Evolutionary conservation across 2,888 invertebrate species (phyloP), one percentile per base, ranked within the genome.

Genomic region (Panzeria rudis): DNA sequence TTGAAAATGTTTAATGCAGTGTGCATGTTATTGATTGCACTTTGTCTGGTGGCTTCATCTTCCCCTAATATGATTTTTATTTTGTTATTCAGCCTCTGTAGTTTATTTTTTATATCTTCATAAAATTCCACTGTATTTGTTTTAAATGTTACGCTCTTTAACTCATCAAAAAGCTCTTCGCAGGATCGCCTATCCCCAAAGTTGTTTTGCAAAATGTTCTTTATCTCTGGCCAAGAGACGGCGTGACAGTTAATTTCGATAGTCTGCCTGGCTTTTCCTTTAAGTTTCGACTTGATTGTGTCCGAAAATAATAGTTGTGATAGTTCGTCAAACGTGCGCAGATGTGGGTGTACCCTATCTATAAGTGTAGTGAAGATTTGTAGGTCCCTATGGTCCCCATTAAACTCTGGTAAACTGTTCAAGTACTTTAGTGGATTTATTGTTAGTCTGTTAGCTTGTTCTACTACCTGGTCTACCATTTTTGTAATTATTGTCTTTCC

Each of bases 261-360:
- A 20, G 61, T 35, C 11, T 61, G 61, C 20, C 61, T 61, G 11
- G 61, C 59, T 59, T 32, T 32, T 17, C 32, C 32, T 52, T 52
- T 52, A 3, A 52, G 7, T 6, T 52, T 52, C 5, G n/a, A 29
- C n/a, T 29, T 56, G 29, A 56, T 56, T n/a, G 29, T 7, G 54
- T 29, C 54, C 54, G 54, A 56, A 29, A 56, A 56, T 15, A 56
- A 23, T 56, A 29, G 15, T 29, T 56, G 54, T 29, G 54, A 56
- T 29, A n/a, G n/a, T 15, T 56, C n/a, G 29, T 56, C 25, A 29
- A n/a, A 56, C 4, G 54, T 56, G 7, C n/a, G 25, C 8, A 56
- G 35, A 35, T 61, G 61, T 3, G 61, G 61, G 35, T 61, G 35
- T 61, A 61, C 20, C 20, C 35, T 61, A 20, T 23, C 61, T 20